Base-by-base conservation (phyloP, 2,113 vertebrate genomes). In the Pseudolaguvia tuberculata region DNA sequence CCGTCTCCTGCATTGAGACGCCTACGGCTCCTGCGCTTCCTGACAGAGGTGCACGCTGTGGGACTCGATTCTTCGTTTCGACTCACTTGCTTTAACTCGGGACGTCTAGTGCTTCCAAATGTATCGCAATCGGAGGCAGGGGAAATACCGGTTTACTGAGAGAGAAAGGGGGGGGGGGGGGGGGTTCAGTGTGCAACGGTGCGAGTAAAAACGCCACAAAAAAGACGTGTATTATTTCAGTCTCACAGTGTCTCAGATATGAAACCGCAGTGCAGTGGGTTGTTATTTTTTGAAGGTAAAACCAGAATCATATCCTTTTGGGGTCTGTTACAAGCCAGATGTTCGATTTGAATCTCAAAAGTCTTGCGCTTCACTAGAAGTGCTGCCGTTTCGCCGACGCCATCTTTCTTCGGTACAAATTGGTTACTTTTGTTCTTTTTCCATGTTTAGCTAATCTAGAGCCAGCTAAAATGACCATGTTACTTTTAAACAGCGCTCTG, bases 1-100 rank as follows among this genome's bases (percentile, higher is more conserved):
- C 14, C 9, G 20, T 67, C 45, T 67, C 23, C 63, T 29, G 63
- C 15, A 23, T 11, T 15, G 23, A 58, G 14, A 53, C 65, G 27
- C 65, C 53, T 17, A 58, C 55, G 20, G 65, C 20, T 25, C 58
- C 4, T 18, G 20, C 21, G 56, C 53, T 50, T 78, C 77, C 77
- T 73, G 61, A 55, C 55, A 58, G 52, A 58, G 61, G 45, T 25
- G 56, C 15, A 45, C 23, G 48, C 48, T 56, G 74, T 25, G 70
- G 62, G 48, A 52, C 56, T 56, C 35, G 7, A 59, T 63, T 31
- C 72, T 15, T 58, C 29, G 15, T 53, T 35, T 20, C 29, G 3
- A 20, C 51, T 27, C 11, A 20, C 15, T 45, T 29, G 50, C 48
- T 50, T 53, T 42, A 23, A 65, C 27, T 50, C 21, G 1, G 18